These are phyloP conservation scores for Ferdinandea cuprea DNA, from an alignment of 2,888 invertebrate species.

Conservation along the genomic window DNA sequence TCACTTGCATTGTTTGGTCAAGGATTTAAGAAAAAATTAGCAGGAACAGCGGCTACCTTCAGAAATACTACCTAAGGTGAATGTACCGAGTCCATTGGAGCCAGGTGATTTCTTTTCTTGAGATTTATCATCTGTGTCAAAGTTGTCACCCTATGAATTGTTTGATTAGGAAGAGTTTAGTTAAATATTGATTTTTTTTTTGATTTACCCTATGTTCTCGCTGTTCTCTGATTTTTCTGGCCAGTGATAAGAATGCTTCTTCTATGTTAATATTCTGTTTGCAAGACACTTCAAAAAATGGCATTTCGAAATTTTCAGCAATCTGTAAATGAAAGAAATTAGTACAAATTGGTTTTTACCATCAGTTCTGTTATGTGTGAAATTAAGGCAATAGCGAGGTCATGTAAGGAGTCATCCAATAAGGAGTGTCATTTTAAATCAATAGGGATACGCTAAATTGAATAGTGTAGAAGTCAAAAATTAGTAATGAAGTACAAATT, in stretches of 20 bases:
- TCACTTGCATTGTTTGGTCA: conserved; percentile 32
- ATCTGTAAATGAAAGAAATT: conserved; percentile 84
- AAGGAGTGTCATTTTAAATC: no score
- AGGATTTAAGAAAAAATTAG: conserved; percentile 76
- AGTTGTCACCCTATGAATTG: conserved; percentile 82
- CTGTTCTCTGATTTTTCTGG: conserved; percentile 92
- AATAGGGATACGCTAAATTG: no score
- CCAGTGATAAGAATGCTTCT: conserved; percentile 91
- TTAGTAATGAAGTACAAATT: no score
- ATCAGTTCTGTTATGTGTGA: no score
- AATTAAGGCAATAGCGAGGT: no score
- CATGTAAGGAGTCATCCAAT: no score
- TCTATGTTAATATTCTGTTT: conserved; percentile 94
- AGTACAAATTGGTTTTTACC: neutral
- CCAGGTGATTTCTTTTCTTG: conserved; percentile 82
- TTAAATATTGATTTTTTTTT: neutral
- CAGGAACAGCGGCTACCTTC: conserved; percentile 83
- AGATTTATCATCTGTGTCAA: conserved; percentile 82
- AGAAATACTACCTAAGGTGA: conserved; percentile 81
- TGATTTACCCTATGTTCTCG: conserved; percentile 87
- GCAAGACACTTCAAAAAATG: conserved; percentile 94
- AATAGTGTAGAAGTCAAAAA: no score
- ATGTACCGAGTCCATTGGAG: conserved; percentile 82
- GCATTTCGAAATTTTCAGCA: conserved; percentile 94
- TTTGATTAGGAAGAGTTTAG: neutral